Evolutionary conservation across 2,113 vertebrate genomes (phyloP), one percentile per base, ranked within the genome.

Genomic region (Thryonomys swinderianus): DNA sequence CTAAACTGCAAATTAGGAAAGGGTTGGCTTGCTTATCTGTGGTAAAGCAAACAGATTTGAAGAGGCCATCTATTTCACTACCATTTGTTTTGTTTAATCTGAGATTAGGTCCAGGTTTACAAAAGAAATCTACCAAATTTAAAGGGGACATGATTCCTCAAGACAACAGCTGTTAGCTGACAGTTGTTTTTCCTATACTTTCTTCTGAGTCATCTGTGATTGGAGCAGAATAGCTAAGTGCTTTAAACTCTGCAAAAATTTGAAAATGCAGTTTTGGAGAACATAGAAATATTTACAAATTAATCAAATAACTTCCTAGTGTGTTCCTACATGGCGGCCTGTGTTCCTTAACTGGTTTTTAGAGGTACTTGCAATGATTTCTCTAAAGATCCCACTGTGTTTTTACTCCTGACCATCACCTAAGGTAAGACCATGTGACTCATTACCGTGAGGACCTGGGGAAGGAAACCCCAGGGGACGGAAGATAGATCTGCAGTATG

Each of bases 1-100:
- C 84, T 62, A n/a, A 93, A 79, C 66, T 88, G 34, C 66, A 85
- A 79, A 92, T 95, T 95, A 88, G 51, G 61, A 67, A 73, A 88
- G 23, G 79, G 92, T 79, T 93, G 64, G 42, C n/a, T 74, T 69
- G 59, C 69, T 87, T 66, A 6, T 90, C 88, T 69, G 55, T 34
- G 61, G 84, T 87, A 84, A 94, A 90, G 85, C 76, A 81, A 93
- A 83, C 62, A 92, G 81, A 94, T 48, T 83, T 55, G 32, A 95
- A 91, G 80, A 84, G 12, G 32, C 14, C 3, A 7, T 91, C 90
- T 91, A 87, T 62, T 90, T 82, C 93, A 71, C 61, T 55, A 86
- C 78, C 32, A n/a, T 93, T 94, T 90, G 90, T 87, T 95, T 62
- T 93, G 81, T 94, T 95, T 95, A 81, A 85, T 90, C 78, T 95